Evolutionary conservation across 2,888 invertebrate genomes (phyloP), one percentile per base, ranked within the genome.

Genomic region (Campoplex capitator): DNA sequence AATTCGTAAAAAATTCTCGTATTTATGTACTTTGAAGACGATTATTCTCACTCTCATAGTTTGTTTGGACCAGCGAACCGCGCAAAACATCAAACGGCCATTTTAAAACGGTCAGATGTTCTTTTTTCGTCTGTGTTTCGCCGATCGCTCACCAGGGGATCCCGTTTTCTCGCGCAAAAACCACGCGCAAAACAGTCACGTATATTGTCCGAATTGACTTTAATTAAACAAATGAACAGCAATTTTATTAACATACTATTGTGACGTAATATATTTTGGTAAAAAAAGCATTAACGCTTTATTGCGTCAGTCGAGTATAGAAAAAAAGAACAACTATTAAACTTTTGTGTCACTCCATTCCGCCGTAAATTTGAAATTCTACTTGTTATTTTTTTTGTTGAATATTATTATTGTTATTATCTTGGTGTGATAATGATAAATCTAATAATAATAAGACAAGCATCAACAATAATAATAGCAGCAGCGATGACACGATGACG

Each of bases 31-130:
- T 68, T 68, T 48, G 18, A 8, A 67, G 67, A 81, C 32, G 23
- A 38, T 56, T 58, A 16, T 54, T 35, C 28, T 56, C 11, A n/a
- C 3, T 76, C 13, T 82, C 75, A 82, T 82, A 45, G 82, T 82
- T 74, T 74, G n/a, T 80, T 71, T 73, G 58, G 45, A 62, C 62
- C 76, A 84, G 51, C 62, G 32, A 68, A 70, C 51, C 62, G 75
- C 75, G 76, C 65, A 76, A 84, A 85, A 80, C 76, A 76, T 28
- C 45, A 28, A 54, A 56, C 67, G 71, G 84, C 84, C 84, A 85
- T 85, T 85, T 85, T 77, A 71, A 42, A 62, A 65, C 51, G 16
- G 38, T 71, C 71, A 65, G 62, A 51, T 80, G 70, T 80, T 13
- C 42, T 28, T 51, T 32, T 38, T 80, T 51, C 32, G 51, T 35